These are phyloP conservation scores for Ladona fulva DNA, from an alignment of 1,140 invertebrate genomes.

Conservation along the genomic window DNA sequence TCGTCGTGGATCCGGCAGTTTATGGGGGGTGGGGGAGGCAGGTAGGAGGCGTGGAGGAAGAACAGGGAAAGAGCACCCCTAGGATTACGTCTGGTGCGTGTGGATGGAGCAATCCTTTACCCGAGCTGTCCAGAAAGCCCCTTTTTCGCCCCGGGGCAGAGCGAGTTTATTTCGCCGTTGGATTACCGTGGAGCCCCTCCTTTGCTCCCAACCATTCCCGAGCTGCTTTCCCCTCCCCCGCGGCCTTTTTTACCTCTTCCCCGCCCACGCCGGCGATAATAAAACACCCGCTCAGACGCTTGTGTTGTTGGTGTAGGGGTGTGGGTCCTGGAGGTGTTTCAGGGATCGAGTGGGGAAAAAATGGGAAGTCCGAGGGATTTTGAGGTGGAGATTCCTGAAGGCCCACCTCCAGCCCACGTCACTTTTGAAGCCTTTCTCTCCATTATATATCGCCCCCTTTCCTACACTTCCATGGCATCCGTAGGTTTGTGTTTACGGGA, in stretches of 20 bases:
- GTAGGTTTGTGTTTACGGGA: no score
- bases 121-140: not conserved
- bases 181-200: not conserved
- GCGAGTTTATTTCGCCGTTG: not conserved
- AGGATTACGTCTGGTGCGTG: constrained; percentile 2
- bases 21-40: not conserved
- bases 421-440: not conserved
- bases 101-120: not conserved
- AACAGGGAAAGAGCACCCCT: not conserved
- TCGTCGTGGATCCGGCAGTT: not conserved
- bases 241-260: not conserved
- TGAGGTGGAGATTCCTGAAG: not conserved
- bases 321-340: not conserved
- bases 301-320: not conserved
- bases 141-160: not conserved
- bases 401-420: not conserved
- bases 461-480: not conserved
- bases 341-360: not conserved
- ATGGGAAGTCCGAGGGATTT: not conserved
- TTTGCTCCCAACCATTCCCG: not conserved
- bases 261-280: not conserved
- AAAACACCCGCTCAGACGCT: not conserved
- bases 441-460: not conserved
- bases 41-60: not conserved
- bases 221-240: not conserved